A percentile compares a stretch with the other conserved stretches of the same genome.
Evolutionary conservation across 2,888 invertebrate genomes (phyloP).

Genomic region (Drosophila infuscata): DNA sequence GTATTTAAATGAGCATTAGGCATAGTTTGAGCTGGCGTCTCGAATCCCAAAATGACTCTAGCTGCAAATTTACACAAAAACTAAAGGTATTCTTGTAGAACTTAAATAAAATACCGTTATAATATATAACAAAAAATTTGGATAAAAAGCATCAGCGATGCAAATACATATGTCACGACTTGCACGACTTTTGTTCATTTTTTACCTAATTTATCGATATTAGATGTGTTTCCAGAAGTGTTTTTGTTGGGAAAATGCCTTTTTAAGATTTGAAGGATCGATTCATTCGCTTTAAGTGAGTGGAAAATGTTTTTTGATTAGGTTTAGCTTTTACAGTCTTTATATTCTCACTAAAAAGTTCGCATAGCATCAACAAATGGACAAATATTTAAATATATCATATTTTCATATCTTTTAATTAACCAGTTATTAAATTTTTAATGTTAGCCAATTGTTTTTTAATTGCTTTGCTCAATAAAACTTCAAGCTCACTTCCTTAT

Average conservation of each 20-base stretch:
- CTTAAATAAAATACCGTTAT: slow-evolving; percentile 15
- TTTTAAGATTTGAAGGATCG: neutral
- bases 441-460: neutral
- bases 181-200: slow-evolving; percentile 1
- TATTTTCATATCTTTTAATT: neutral
- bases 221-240: neutral
- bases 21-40: slow-evolving; percentile 27
- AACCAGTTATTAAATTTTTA: neutral
- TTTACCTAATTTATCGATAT: neutral
- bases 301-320: neutral
- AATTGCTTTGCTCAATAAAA: neutral
- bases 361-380: neutral
- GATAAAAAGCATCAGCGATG: neutral
- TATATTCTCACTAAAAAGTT: neutral
- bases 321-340: neutral
- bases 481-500: neutral
- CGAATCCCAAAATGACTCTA: slow-evolving; percentile 25
- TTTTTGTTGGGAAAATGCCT: neutral
- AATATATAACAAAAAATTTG: neutral
- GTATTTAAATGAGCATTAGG: slow-evolving; percentile 59
- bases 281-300: neutral
- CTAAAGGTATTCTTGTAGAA: neutral
- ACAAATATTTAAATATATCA: neutral
- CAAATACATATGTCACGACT: neutral
- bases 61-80: slow-evolving; percentile 23